These are phyloP conservation scores for Drosophila falleni DNA, from an alignment of 2,888 invertebrate genomes.

Conservation along the genomic window DNA sequence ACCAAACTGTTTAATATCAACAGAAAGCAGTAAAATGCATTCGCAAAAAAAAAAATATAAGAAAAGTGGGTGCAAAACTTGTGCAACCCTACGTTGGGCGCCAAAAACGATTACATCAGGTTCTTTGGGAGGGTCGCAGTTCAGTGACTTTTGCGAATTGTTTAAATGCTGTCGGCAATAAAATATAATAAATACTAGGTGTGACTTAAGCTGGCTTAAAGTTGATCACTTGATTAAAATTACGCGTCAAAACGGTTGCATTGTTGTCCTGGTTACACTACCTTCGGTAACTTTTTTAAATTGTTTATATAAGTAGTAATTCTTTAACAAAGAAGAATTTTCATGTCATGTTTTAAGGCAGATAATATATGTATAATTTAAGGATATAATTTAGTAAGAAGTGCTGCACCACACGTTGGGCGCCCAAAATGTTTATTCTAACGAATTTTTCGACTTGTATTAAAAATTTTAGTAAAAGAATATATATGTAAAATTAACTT, in stretches of 20 bases:
- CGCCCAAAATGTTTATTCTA: background rate
- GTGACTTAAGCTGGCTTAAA: background rate
- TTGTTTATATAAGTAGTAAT: background rate
- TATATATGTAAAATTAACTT: background rate
- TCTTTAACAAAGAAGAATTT: background rate
- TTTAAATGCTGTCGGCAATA: constrained; percentile 2
- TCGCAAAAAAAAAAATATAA: background rate
- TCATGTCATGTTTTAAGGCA: background rate
- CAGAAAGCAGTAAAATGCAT: constrained; percentile 19
- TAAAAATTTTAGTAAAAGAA: background rate
- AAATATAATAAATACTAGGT: constrained; percentile 1
- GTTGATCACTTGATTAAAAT: background rate
- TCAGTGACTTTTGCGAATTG: constrained; percentile 10
- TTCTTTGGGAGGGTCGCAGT: constrained; percentile 3
- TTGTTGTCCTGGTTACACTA: background rate
- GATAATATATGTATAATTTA: too few relatives aligned
- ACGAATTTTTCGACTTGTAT: background rate
- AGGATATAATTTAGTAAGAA: too few relatives aligned
- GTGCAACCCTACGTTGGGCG: constrained; percentile 16
- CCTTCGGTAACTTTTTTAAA: background rate
- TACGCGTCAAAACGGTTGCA: too few relatives aligned
- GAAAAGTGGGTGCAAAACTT: background rate
- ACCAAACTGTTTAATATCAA: constrained; percentile 55
- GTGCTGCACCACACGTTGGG: background rate
- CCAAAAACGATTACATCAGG: constrained; percentile 1